Base-by-base conservation (phyloP, 2,113 vertebrate genomes). In the Capreolus pygargus region DNA sequence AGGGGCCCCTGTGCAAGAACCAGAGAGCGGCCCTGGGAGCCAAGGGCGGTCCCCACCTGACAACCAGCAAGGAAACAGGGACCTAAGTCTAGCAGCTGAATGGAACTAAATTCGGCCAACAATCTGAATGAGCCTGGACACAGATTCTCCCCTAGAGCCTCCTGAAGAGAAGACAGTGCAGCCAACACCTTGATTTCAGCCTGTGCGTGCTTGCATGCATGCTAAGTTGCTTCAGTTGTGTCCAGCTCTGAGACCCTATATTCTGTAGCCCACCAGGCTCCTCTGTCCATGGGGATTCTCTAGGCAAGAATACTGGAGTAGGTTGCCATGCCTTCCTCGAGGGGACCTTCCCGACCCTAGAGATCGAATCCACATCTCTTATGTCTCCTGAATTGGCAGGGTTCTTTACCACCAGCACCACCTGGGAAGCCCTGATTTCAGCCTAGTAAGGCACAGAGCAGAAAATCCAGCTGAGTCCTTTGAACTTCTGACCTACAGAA, bases 101-200 rank as follows among this genome's bases (percentile, higher is more conserved):
- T 67, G n/a, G 76, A 97, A 82, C 21, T 58, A 47, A 96, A 61
- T 86, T 95, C 43, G 86, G 23, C 81, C 84, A 94, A 45, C 16
- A 33, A 70, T 7, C 0, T 61, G 50, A 33, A 27, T 25, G 11
- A 79, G 13, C 3, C 64, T 95, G 78, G 55, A 96, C 96, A 76
- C 9, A 52, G 36, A 95, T 64, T 92, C 81, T 94, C 8, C 61
- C 74, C 39, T 28, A 82, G 30, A 94, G 27, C 10, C 39, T 84
- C 17, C 15, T 10, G 55, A 81, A 82, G 17, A 55, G 67, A 93
- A 76, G 3, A 2, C 21, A 60, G 33, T 43, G 76, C 10, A 13
- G 61, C 36, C 54, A 36, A 39, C 36, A 88, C 86, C 86, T 88
- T 84, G 47, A 89, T 30, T 92, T 84, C 64, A 93, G 64, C 33